Evolutionary conservation across 1,140 invertebrate species (phyloP), one percentile per base, ranked within the genome.

Genomic region (Macrostomum lignano): DNA sequence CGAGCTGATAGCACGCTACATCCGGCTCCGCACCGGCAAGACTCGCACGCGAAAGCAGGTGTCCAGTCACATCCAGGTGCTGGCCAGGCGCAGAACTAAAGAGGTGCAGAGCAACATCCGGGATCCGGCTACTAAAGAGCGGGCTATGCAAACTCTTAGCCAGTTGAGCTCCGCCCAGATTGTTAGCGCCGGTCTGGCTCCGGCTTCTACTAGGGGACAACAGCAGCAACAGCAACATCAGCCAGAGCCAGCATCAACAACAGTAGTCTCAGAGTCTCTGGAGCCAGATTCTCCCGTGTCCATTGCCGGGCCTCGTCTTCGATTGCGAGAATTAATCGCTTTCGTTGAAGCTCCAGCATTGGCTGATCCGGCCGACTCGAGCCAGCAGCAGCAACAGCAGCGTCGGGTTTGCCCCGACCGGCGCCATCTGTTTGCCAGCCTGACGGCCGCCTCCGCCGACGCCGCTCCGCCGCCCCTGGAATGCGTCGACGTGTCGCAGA

Each of bases 1-100:
- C 65, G 88, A 98, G 65, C 65, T 96, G 47, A 96, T 98, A 60
- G 88, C 88, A 40, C 68, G 88, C 46, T 96, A 96, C 62, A 98
- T 96, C 51, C 94, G 96, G 68, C 62, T 96, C 43, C 67, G 88
- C 44, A 96, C 88, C 38, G 91, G 88, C 32, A 96, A 96, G 61
- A 94, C 84, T 54, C 70, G 91, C 57, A 94, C 88, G 49, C 66
- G 88, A 47, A 98, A 98, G 63, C 88, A 98, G 65, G 88, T 98
- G 43, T 93, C 82, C 41, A 91, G 81, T 45, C 88, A 98, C 56
- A 96, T 98, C 60, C 88, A 98, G 62, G 88, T 98, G 39, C 67
- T 98, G 40, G 86, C 86, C 31, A 70, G 88, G 58, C 67, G 88
- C 61, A 93, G 88, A 68, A 66, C 91, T 35, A 69, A 88, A 42